Evolutionary conservation across 2,113 vertebrate genomes (phyloP).

Genomic region (Malurus melanocephalus): DNA sequence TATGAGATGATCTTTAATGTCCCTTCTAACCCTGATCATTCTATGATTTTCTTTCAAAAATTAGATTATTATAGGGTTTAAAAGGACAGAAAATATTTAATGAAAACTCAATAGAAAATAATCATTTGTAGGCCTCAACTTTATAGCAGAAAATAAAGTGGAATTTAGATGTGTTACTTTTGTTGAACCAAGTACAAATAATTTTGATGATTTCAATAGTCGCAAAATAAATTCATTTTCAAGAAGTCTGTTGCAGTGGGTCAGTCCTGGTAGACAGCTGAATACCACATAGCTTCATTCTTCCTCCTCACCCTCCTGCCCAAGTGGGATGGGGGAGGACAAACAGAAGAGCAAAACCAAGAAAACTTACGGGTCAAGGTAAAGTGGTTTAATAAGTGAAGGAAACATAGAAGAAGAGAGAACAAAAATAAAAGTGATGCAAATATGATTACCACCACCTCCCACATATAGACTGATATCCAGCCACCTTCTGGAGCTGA

Average conservation of each 20-base stretch:
- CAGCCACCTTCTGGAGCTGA: background rate
- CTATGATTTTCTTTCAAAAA: background rate
- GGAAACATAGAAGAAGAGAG: background rate
- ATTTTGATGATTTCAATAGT: background rate
- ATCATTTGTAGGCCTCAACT: fast-evolving
- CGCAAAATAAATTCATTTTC: background rate
- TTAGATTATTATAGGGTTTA: background rate
- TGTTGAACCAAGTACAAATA: background rate
- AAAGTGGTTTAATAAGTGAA: background rate
- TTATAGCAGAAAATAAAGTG: background rate
- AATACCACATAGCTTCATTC: fast-evolving
- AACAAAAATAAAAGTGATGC: background rate
- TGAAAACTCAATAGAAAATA: background rate
- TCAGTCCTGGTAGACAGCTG: background rate
- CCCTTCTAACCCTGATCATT: background rate
- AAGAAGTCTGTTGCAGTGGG: background rate
- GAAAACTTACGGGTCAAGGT: background rate
- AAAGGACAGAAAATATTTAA: background rate
- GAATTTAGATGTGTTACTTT: background rate
- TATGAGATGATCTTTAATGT: background rate
- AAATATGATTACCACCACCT: background rate
- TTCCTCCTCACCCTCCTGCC: background rate
- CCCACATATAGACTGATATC: fast-evolving
- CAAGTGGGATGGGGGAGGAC: background rate
- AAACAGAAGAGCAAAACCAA: background rate